A percentile compares a stretch with the other conserved stretches of the same genome.
These are phyloP conservation scores for Ophioderma brevispina DNA, from an alignment of 35 echinoderm and acorn worm species.

Conservation along the genomic window DNA sequence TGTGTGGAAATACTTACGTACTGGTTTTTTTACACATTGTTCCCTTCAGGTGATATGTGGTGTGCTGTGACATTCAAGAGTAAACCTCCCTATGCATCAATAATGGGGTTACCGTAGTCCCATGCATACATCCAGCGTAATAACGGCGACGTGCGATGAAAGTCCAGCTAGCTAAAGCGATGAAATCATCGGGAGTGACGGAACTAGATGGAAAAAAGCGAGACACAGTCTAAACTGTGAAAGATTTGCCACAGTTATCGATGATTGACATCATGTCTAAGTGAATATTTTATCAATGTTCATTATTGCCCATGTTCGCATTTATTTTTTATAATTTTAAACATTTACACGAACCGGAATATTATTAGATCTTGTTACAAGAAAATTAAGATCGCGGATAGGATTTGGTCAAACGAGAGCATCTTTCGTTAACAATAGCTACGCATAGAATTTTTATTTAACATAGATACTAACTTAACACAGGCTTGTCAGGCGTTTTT, in stretches of 20 bases:
- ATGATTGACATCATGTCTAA: neutral
- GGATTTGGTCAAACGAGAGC: too few relatives aligned
- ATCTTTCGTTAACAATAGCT: too few relatives aligned
- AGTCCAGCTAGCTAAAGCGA: neutral
- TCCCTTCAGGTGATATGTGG: neutral
- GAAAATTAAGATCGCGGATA: too few relatives aligned
- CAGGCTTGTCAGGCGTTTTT: too few relatives aligned
- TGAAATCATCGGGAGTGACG: neutral
- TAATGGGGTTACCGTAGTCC: too few relatives aligned
- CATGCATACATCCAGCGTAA: neutral
- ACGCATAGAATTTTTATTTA: too few relatives aligned
- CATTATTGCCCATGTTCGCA: neutral
- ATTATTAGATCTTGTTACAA: too few relatives aligned
- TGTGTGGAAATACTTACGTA: neutral
- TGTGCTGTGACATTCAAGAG: neutral
- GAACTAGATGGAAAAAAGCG: constrained; percentile 2
- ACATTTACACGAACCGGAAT: too few relatives aligned
- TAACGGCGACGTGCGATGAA: neutral
- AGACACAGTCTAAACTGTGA: neutral
- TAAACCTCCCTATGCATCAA: neutral
- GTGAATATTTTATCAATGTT: neutral
- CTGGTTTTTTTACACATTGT: neutral
- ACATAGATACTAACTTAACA: too few relatives aligned
- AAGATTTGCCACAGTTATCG: neutral
- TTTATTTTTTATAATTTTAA: too few relatives aligned